These are phyloP conservation scores for Scaptomyza caliginosa DNA, from an alignment of 2,888 invertebrate genomes.

Conservation along the genomic window DNA sequence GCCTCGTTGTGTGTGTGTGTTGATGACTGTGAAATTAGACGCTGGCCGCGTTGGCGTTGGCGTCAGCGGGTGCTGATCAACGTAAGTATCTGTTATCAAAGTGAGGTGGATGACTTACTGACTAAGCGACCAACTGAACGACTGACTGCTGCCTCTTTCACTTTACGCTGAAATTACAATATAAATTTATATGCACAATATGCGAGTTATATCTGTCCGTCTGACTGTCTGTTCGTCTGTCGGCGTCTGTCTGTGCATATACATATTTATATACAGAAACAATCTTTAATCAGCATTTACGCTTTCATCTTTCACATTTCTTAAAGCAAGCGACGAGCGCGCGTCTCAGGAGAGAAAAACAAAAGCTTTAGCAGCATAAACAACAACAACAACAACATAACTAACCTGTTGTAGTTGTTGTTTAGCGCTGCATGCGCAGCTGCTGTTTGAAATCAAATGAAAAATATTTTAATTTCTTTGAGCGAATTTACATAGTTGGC, in stretches of 20 bases:
- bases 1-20: constrained; percentile 46
- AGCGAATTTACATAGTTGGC: constrained; percentile 68
- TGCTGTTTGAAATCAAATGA: constrained; percentile 39
- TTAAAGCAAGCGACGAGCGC: constrained; percentile 62
- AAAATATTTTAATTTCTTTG: constrained; percentile 69
- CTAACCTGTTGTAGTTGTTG: constrained; percentile 47
- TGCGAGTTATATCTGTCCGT: constrained; percentile 7
- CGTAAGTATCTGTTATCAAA: constrained; percentile 62
- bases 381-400: constrained; percentile 14
- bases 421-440: constrained; percentile 41
- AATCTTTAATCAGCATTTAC: constrained; percentile 80
- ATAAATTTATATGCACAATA: constrained; percentile 65
- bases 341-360: constrained; percentile 52
- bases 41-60: constrained; percentile 9
- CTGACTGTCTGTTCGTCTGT: constrained; percentile 7
- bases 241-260: constrained; percentile 8
- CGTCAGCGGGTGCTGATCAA: constrained; percentile 31
- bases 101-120: constrained; percentile 63
- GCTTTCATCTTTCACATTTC: constrained; percentile 79
- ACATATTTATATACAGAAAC: constrained; percentile 66
- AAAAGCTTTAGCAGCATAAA: constrained; percentile 2
- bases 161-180: constrained; percentile 75
- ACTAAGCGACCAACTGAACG: constrained; percentile 52
- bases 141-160: constrained; percentile 60
- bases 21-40: constrained; percentile 77